Evolutionary conservation across 2,113 vertebrate genomes (phyloP).

Genomic region (Oryzias woworae): DNA sequence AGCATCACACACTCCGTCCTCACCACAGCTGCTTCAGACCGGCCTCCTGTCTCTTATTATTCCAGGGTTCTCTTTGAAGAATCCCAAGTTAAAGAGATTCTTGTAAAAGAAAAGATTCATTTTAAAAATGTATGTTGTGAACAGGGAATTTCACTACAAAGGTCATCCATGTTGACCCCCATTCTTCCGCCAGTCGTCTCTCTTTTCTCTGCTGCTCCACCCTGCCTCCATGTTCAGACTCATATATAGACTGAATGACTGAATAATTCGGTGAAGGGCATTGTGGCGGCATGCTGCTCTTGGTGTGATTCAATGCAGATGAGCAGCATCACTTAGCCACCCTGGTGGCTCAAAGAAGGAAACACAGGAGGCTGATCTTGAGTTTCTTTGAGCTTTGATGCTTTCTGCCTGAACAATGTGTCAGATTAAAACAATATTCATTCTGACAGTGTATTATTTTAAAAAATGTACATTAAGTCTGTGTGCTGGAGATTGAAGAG

Average conservation of each 20-base stretch:
- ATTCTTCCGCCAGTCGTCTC: background rate
- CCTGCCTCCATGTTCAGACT: slow-evolving; percentile 41
- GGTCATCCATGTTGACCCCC: slow-evolving; percentile 35
- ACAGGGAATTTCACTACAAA: slow-evolving; percentile 15
- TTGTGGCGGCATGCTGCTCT: slow-evolving; percentile 26
- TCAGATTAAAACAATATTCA: too few relatives aligned
- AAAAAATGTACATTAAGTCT: too few relatives aligned
- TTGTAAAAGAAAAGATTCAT: background rate
- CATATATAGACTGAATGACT: slow-evolving; percentile 56
- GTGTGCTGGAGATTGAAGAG: too few relatives aligned
- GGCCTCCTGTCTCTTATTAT: slow-evolving; percentile 4
- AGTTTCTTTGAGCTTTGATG: too few relatives aligned
- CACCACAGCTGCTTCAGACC: background rate
- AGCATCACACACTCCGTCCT: slow-evolving; percentile 1
- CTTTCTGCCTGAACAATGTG: too few relatives aligned
- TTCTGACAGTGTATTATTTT: too few relatives aligned
- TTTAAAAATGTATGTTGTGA: background rate
- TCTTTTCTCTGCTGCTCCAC: slow-evolving; percentile 23
- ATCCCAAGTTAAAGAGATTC: background rate
- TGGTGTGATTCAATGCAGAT: slow-evolving; percentile 8
- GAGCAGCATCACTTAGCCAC: background rate
- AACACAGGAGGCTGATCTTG: background rate
- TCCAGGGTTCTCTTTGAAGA: slow-evolving; percentile 10
- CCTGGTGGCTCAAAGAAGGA: background rate
- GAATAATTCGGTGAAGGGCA: slow-evolving; percentile 67